Base-by-base conservation (phyloP, 2,797 vertebrate species). In the Notoglanidium macrostoma region DNA sequence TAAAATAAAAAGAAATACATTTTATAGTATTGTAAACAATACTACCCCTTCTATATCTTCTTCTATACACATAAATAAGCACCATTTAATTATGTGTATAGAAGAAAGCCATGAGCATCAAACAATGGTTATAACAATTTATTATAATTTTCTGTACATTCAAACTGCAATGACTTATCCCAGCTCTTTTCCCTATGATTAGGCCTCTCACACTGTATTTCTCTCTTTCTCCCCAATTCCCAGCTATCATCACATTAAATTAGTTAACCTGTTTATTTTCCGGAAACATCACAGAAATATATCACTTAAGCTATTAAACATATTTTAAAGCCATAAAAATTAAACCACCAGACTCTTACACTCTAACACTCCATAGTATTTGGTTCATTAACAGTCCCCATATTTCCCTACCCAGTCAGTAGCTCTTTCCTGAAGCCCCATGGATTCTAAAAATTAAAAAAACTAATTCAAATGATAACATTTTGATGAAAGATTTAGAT, bases 291-390 rank as follows among this genome's bases (percentile, higher is more conserved):
- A 77, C 29, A 35, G 12, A 35, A 57, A 35, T n/a, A 21, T 55
- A 11, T 55, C 15, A 23, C 1, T 55, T 5, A 81, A 81, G 35
- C 23, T 44, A 11, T 81, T 81, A 59, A 40, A 40, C 3, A 12
- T 78, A 57, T 79, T 46, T 44, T 8, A 81, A 46, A 80, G 78
- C 23, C 21, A 80, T 23, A 12, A 80, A n/a, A 79, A 57, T 78
- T 2, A 55, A 78, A 55, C 29, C 49, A 32, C 51, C 29, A 35
- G 54, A 63, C 12, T 10, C 46, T 61, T 80, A 7, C 49, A 49
- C 35, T 5, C 19, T 11, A n/a, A 14, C 29, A 76, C 12, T 35
- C 29, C 73, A 59, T 81, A 46, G 40, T 65, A 63, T 63, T 81
- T 81, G 79, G 40, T 49, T 26, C 19, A 79, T 79, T 44, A 63